Evolutionary conservation across 1,140 invertebrate genomes (phyloP).

Genomic region (Alviniconcha marisindica): DNA sequence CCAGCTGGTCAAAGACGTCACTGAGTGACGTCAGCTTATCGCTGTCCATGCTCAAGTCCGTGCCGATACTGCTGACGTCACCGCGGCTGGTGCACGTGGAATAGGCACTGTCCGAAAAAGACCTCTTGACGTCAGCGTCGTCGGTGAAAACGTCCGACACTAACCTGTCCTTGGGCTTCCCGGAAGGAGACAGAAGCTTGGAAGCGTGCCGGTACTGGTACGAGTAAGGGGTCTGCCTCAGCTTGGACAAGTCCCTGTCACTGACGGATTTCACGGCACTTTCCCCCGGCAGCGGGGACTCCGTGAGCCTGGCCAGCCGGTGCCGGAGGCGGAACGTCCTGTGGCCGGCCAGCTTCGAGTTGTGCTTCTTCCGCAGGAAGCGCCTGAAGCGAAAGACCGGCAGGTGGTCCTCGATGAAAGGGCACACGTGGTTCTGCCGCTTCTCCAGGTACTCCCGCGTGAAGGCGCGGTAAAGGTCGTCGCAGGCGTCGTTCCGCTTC

Average conservation of each 20-base stretch:
- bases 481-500: background rate
- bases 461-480: constrained; percentile 42
- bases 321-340: constrained; percentile 33
- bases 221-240: background rate
- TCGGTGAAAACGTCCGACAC: background rate
- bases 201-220: background rate
- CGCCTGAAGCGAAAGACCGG: constrained; percentile 41
- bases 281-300: background rate
- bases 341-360: constrained; percentile 32
- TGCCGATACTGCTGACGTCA: constrained; percentile 3
- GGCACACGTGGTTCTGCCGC: constrained; percentile 43
- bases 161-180: no score
- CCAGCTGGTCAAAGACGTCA: constrained; percentile 45
- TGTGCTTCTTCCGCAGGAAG: constrained; percentile 45
- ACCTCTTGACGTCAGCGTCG: background rate
- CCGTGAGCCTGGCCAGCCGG: constrained; percentile 34
- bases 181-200: background rate
- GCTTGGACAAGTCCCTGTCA: background rate
- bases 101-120: constrained; percentile 32
- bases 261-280: background rate
- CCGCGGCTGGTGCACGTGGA: background rate
- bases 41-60: constrained; percentile 1
- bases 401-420: constrained; percentile 41
- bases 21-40: constrained; percentile 35
- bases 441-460: constrained; percentile 42